phyloP scores from a whole-genome alignment of 2,888 invertebrate species.

The Hydriomena furcata region DNA sequence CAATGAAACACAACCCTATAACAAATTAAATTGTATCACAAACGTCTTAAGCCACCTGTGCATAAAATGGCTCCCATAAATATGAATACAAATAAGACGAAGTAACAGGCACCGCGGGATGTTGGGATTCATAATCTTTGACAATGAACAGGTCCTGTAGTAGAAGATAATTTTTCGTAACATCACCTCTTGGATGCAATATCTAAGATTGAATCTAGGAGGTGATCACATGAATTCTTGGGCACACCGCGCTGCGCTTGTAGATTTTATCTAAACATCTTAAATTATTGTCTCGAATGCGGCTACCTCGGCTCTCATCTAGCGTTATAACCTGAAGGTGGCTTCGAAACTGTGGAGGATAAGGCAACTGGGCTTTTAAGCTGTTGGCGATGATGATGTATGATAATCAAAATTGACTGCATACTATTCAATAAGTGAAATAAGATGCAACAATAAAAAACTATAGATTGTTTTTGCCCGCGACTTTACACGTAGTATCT shows the following conservation, averaged over 20 bases:
- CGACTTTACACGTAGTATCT: too few relatives aligned
- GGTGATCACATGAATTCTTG: constrained; percentile 80
- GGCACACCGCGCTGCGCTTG: constrained; percentile 73
- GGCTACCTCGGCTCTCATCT: constrained; percentile 69
- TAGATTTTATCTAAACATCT: constrained; percentile 81
- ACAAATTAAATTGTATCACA: constrained; percentile 36
- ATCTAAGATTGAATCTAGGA: constrained; percentile 77
- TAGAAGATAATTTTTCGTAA: constrained; percentile 73
- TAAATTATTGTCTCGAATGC: constrained; percentile 76
- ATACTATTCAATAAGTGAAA: too few relatives aligned
- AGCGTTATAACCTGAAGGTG: constrained; percentile 59
- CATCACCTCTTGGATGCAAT: constrained; percentile 69
- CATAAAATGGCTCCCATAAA: constrained; percentile 33
- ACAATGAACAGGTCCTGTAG: constrained; percentile 62
- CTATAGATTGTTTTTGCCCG: too few relatives aligned
- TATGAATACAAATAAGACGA: constrained; percentile 45
- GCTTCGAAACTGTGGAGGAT: constrained; percentile 56
- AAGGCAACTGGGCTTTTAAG: constrained; percentile 43
- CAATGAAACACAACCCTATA: constrained; percentile 29
- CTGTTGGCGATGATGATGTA: too few relatives aligned
- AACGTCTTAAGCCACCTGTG: constrained; percentile 27
- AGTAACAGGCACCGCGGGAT: constrained; percentile 42
- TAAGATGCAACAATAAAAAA: too few relatives aligned
- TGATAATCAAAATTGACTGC: too few relatives aligned
- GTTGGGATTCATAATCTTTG: constrained; percentile 64